These are phyloP conservation scores for Bombus polaris DNA, from an alignment of 1,140 invertebrate species.

Conservation along the genomic window DNA sequence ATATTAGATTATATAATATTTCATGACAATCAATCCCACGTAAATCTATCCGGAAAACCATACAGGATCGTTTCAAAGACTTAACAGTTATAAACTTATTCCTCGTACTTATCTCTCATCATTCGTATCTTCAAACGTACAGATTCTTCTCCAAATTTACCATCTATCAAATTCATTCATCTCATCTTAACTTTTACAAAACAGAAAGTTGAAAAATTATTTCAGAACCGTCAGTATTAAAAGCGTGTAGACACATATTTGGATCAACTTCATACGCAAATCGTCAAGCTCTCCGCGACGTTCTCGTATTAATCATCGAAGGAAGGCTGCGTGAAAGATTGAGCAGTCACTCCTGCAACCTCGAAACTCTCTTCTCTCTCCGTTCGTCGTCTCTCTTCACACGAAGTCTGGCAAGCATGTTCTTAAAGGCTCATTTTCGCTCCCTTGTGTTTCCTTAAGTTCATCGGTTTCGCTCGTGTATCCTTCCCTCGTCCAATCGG, in stretches of 20 bases:
- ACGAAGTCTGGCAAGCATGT: too few species aligned
- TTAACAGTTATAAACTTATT: too few species aligned
- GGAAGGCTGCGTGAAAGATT: constrained; percentile 47
- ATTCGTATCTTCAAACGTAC: too few species aligned
- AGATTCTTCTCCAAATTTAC: too few species aligned
- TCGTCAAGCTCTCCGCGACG: constrained; percentile 60
- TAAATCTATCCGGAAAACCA: too few species aligned
- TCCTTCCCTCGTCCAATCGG: constrained; percentile 56
- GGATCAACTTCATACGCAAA: constrained; percentile 69
- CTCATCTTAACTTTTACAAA: too few species aligned
- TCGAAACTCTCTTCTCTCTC: constrained; percentile 44
- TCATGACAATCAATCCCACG: too few species aligned
- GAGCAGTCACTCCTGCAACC: constrained; percentile 55
- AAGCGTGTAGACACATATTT: constrained; percentile 2
- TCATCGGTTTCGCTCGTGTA: constrained; percentile 40
- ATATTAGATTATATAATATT: background rate
- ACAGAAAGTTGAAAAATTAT: too few species aligned
- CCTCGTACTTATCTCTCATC: too few species aligned
- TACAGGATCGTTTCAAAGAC: too few species aligned
- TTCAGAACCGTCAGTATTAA: too few species aligned
- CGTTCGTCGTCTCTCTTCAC: constrained; percentile 2
- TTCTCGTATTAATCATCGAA: constrained; percentile 71
- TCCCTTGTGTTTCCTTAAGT: constrained; percentile 34
- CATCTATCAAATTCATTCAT: too few species aligned
- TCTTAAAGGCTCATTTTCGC: constrained; percentile 41